Base-by-base conservation (phyloP, 2,797 vertebrate species). In the Rhabdomys pumilio region DNA sequence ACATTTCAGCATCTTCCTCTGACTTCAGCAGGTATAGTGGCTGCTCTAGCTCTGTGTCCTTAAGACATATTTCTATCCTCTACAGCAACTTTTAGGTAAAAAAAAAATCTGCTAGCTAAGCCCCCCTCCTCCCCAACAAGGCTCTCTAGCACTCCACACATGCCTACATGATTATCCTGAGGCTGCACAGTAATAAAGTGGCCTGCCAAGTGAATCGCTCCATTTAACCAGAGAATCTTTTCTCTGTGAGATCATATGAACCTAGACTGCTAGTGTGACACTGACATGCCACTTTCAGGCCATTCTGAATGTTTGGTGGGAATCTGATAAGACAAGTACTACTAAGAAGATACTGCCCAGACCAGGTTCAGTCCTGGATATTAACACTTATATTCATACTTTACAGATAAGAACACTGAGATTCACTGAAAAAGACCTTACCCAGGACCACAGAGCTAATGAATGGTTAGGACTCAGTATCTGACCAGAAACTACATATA, bases 371-470 rank as follows among this genome's bases (percentile, higher is more conserved):
- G 53, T 50, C 3, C 13, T 89, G 57, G 82, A n/a, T 38, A 95
- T 29, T 73, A 80, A 95, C 31, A n/a, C 19, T 73, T 73, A 47
- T 29, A 89, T 89, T 90, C 14, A 75, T 84, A 82, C 22, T 83
- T 92, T 88, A 81, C 3, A 79, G 20, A 53, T 20, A 26, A 96
- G 34, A 59, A 92, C 67, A 95, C 22, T 55, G 61, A 97, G n/a
- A 95, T n/a, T 79, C 31, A 89, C 11, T 82, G 82, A 73, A 91
- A 31, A 86, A 81, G 44, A 94, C 41, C 59, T 92, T 94, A 15
- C 11, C 15, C 73, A 96, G 85, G 26, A 81, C 96, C n/a, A 82
- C 76, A 94, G 2, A 67, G 9, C 17, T 79, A 85, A 55, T 41
- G 90, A 84, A 24, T 93, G 26, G 38, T 91, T 1, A 24, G 86